Evolutionary conservation across 2,113 vertebrate genomes (phyloP).

Genomic region (Pangasianodon hypophthalmus): DNA sequence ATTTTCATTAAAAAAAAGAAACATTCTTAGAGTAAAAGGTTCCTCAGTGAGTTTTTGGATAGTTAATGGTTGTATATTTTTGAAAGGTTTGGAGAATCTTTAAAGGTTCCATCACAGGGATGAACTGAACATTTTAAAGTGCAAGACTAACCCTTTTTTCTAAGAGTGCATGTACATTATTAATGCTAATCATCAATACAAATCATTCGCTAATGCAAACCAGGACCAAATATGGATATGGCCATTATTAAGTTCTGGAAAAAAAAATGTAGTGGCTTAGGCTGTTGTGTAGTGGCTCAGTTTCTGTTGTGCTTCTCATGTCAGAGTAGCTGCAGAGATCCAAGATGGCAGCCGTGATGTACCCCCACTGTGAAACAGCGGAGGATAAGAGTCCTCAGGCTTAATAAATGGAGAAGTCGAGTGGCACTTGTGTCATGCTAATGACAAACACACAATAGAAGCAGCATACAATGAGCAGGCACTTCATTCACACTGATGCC

Average conservation of each 20-base stretch:
- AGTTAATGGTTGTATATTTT: neutral
- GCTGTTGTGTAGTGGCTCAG: neutral
- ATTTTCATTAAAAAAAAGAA: neutral
- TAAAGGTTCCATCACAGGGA: neutral
- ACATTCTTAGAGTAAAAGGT: no score
- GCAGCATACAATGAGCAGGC: constrained; percentile 84
- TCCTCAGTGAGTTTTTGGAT: neutral
- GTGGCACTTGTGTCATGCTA: constrained; percentile 96
- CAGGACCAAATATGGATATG: neutral
- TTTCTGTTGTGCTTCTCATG: constrained; percentile 71
- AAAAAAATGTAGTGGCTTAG: neutral
- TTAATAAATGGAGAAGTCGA: constrained; percentile 94
- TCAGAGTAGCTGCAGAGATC: constrained; percentile 77
- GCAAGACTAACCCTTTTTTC: neutral
- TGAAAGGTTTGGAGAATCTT: neutral
- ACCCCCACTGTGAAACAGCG: constrained; percentile 65
- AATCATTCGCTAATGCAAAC: neutral
- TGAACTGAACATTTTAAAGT: neutral
- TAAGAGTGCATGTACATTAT: neutral
- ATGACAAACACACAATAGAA: constrained; percentile 89
- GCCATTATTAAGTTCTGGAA: neutral
- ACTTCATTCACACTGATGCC: constrained; percentile 92
- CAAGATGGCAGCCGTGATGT: constrained; percentile 87
- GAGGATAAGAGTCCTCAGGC: constrained; percentile 81
- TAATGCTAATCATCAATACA: neutral